Conservation (phyloP, 2,888 invertebrate species). For the Lagria hirta region DNA sequence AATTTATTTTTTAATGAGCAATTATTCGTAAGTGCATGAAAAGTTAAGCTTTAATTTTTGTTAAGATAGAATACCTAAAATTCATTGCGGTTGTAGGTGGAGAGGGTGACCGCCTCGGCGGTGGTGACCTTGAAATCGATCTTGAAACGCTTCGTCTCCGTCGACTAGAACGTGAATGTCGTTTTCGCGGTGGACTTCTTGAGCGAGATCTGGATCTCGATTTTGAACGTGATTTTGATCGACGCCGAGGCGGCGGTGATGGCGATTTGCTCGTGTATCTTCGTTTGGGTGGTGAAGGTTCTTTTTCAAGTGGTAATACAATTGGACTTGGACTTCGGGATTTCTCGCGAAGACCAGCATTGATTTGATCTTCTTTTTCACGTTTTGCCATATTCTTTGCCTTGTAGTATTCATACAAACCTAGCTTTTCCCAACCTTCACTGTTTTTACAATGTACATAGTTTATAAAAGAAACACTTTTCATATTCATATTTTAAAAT, state of each 20-base stretch:
- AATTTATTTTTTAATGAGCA: too few relatives aligned
- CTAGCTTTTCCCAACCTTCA: conserved; percentile 98
- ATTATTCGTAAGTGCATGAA: too few relatives aligned
- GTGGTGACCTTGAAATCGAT: conserved; percentile 51
- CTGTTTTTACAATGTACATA: conserved; percentile 53
- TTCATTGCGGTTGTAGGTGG: conserved; percentile 49
- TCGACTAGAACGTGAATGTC: conserved; percentile 43
- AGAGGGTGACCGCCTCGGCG: conserved; percentile 47
- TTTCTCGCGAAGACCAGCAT: conserved; percentile 67
- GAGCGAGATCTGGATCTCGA: conserved; percentile 57
- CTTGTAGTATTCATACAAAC: conserved; percentile 96
- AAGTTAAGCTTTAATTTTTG: too few relatives aligned
- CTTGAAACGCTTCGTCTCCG: conserved; percentile 47
- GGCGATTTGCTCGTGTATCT: conserved; percentile 70
- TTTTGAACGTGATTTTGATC: conserved; percentile 46
- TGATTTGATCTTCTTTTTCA: conserved; percentile 82
- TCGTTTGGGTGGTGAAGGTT: conserved; percentile 71
- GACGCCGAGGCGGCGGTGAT: conserved; percentile 42
- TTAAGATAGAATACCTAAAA: conserved; percentile 35
- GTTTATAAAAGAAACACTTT: conserved; percentile 28
- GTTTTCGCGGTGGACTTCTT: conserved; percentile 52
- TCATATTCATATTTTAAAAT: too few relatives aligned
- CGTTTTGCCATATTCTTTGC: conserved; percentile 90
- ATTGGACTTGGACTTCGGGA: conserved; percentile 82
- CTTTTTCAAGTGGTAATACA: conserved; percentile 67